Evolutionary conservation across 2,888 invertebrate species (phyloP).

Genomic region (Adelphocoris suturalis): DNA sequence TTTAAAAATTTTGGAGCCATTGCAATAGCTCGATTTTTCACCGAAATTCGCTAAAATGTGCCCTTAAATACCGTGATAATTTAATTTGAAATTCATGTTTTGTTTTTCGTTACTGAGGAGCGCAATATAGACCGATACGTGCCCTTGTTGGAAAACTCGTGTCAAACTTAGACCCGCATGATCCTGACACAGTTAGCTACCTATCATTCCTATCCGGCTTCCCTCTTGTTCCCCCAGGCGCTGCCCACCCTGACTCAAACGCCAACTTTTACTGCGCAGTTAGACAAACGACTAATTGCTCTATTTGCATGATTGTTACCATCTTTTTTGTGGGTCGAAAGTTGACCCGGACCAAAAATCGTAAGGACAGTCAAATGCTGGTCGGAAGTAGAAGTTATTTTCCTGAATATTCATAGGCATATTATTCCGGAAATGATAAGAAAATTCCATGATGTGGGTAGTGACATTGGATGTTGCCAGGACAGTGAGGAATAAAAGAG

Average conservation of each 20-base stretch:
- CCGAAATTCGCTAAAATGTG: no score
- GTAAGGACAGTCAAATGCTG: neutral
- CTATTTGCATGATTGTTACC: neutral
- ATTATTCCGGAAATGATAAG: no score
- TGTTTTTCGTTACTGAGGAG: neutral
- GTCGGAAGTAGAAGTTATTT: neutral
- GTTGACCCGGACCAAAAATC: neutral
- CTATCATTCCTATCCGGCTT: neutral
- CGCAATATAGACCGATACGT: neutral
- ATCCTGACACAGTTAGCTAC: neutral
- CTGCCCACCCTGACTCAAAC: neutral
- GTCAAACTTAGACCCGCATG: neutral
- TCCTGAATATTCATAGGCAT: neutral
- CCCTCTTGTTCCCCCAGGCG: conserved; percentile 1
- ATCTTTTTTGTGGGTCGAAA: neutral
- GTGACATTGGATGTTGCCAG: no score
- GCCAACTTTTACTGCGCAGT: conserved; percentile 7
- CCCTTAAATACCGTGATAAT: no score
- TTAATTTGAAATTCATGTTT: no score
- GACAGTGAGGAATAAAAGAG: no score
- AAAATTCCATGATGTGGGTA: no score
- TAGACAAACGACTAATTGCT: neutral
- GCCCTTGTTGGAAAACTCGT: conserved; percentile 25
- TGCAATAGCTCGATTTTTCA: no score
- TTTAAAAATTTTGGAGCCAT: no score